phyloP scores from a whole-genome alignment of 2,113 vertebrate species.

The Pipa parva region DNA sequence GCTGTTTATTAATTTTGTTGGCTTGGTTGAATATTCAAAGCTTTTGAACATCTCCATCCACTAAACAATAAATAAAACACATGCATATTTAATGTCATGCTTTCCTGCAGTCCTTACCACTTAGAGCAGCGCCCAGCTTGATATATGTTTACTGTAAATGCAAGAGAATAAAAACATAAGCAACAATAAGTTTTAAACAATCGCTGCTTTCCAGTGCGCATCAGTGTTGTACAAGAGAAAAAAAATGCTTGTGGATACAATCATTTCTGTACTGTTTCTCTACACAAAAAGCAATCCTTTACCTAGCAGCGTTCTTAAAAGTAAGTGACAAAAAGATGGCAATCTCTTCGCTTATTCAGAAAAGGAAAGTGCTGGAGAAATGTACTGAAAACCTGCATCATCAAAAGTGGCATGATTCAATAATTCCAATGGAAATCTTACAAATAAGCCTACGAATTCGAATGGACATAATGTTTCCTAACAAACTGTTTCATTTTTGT shows the following conservation, averaged over 20 bases:
- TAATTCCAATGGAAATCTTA: too few relatives aligned
- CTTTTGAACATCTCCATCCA: not conserved
- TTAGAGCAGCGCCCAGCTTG: not conserved
- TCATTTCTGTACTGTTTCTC: too few relatives aligned
- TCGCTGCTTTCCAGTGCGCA: not conserved
- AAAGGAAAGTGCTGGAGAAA: too few relatives aligned
- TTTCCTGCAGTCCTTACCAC: not conserved
- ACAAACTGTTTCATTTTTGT: too few relatives aligned
- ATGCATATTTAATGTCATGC: conserved; percentile 8
- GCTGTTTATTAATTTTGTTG: not conserved
- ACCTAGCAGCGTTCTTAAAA: too few relatives aligned
- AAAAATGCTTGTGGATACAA: not conserved
- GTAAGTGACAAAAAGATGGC: too few relatives aligned
- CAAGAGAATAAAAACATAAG: not conserved
- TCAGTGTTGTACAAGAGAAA: not conserved
- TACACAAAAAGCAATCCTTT: too few relatives aligned
- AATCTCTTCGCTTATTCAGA: too few relatives aligned
- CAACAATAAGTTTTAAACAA: not conserved
- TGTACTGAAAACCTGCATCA: too few relatives aligned
- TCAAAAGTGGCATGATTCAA: too few relatives aligned
- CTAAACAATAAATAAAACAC: not conserved
- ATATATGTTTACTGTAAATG: conserved; percentile 6
- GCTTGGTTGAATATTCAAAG: not conserved
- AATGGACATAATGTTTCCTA: too few relatives aligned
- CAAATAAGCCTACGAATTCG: too few relatives aligned